These are phyloP conservation scores for Caenorhabditis angaria DNA, from an alignment of 2,888 invertebrate species.

Conservation along the genomic window DNA sequence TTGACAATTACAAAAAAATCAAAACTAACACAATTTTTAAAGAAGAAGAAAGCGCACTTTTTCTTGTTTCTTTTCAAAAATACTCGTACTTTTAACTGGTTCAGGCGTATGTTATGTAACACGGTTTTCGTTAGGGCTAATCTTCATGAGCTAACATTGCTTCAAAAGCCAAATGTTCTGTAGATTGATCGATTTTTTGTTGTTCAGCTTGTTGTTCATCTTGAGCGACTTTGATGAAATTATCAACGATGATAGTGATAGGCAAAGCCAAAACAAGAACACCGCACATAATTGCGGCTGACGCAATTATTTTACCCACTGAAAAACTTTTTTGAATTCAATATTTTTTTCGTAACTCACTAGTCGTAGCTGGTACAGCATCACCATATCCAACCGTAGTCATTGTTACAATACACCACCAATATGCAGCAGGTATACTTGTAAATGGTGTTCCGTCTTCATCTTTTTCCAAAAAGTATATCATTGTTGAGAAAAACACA, in stretches of 20 bases:
- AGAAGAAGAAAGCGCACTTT: slow-evolving; percentile 11
- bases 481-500: slow-evolving; percentile 72
- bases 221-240: slow-evolving; percentile 71
- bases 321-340: slow-evolving; percentile 14
- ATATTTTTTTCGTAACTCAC: slow-evolving; percentile 47
- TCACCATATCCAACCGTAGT: slow-evolving; percentile 72
- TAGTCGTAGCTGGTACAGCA: slow-evolving; percentile 68
- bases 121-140: slow-evolving; percentile 17
- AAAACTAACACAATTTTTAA: slow-evolving; percentile 6
- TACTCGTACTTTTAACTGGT: background rate
- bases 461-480: slow-evolving; percentile 72
- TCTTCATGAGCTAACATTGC: slow-evolving; percentile 56
- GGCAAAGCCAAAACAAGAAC: slow-evolving; percentile 71
- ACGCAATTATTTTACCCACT: slow-evolving; percentile 71
- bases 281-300: slow-evolving; percentile 72
- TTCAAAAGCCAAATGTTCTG: slow-evolving; percentile 53
- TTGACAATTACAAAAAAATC: background rate
- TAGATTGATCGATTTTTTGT: slow-evolving; percentile 56
- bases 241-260: slow-evolving; percentile 72
- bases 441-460: slow-evolving; percentile 70
- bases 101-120: background rate
- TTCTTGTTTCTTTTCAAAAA: slow-evolving; percentile 20
- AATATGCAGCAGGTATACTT: slow-evolving; percentile 72
- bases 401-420: slow-evolving; percentile 72
- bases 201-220: slow-evolving; percentile 71